Evolutionary conservation across 1,140 invertebrate species (phyloP), one percentile per base, ranked within the genome.

Genomic region (Eciton burchellii): DNA sequence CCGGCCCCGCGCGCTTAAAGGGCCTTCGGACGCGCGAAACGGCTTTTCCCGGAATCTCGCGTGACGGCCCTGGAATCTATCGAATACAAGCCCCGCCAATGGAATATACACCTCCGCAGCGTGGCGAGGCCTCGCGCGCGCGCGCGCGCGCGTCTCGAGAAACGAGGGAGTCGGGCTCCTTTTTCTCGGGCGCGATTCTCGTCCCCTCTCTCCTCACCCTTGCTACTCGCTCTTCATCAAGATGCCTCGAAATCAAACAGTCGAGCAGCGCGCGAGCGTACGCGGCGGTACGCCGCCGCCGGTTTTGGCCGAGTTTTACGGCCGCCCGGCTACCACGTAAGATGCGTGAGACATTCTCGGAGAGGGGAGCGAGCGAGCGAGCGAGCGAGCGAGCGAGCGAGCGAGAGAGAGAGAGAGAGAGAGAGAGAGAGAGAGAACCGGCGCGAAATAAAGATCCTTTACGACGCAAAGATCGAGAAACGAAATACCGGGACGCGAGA

Each of bases 1-100:
- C 81, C 49, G 86, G 57, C 72, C 41, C 43, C 35, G 63, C 63
- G 76, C 52, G 41, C 77, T 89, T 71, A 84, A 85, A 89, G 82
- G 89, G 84, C 81, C 84, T 91, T 89, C 85, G 84, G 90, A 89
- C 87, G 87, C 87, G 91, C 92, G 91, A 93, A 93, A 94, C 90
- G 92, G 91, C 93, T 94, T 94, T 94, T 94, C 93, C 89, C 74
- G 87, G 93, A 94, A 94, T 93, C 92, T 94, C 91, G 93, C 93
- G 93, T 93, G 92, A 93, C 93, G 91, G 83, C 90, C 89, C 88
- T 88, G 88, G 90, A 92, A 92, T 93, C 90, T 91, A 93, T 93
- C 86, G 88, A 90, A 91, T 65, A 90, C 60, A 86, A 89, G 63
- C 86, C 60, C 59, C 54, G 8, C 2, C 72, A 19, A 14, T 41